Evolutionary conservation across 2,888 invertebrate genomes (phyloP).

Genomic region (Lithophane socia): DNA sequence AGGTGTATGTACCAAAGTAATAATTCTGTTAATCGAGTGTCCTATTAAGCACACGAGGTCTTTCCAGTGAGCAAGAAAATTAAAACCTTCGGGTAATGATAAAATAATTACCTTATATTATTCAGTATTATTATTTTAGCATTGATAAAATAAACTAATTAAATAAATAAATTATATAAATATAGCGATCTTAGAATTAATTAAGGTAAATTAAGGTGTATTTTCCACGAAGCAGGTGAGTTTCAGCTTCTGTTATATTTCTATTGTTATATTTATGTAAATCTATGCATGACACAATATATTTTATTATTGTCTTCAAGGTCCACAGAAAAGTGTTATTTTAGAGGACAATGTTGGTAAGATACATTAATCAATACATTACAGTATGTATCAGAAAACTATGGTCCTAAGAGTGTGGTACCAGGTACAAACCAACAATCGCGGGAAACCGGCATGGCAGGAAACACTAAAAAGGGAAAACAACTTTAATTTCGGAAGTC

Average conservation of each 20-base stretch:
- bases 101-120: constrained; percentile 30
- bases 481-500: too few species aligned
- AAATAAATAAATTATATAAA: not conserved
- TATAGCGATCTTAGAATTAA: not conserved
- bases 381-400: too few species aligned
- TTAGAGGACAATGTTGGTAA: not conserved
- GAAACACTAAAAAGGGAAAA: too few species aligned
- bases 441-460: too few species aligned
- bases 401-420: too few species aligned
- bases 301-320: not conserved
- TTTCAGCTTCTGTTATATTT: not conserved
- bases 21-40: not conserved
- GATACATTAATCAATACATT: not conserved
- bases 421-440: too few species aligned
- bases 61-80: constrained; percentile 34
- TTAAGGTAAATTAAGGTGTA: not conserved
- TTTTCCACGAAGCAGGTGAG: not conserved
- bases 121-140: constrained; percentile 8
- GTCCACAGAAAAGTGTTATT: not conserved
- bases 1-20: not conserved
- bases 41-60: constrained; percentile 20
- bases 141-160: constrained; percentile 5
- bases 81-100: constrained; percentile 40
- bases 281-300: not conserved
- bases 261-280: not conserved